phyloP scores from a whole-genome alignment of 1,140 invertebrate genomes.

The Apis laboriosa region DNA sequence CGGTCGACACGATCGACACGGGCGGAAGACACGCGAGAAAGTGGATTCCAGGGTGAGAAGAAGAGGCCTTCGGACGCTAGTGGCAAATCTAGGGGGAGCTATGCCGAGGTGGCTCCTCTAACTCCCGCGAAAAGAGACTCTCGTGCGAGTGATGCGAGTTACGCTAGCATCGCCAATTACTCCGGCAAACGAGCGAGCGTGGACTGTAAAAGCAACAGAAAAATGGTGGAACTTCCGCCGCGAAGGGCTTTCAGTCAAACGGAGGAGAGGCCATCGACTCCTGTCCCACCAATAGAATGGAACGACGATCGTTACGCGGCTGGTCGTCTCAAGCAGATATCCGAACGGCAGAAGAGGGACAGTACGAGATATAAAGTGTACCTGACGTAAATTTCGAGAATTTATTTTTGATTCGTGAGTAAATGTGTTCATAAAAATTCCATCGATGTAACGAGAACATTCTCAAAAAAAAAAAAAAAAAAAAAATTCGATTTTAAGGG shows the following conservation, averaged over 20 bases:
- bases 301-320: slow-evolving; percentile 50
- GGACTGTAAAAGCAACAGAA: slow-evolving; percentile 41
- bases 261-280: slow-evolving; percentile 63
- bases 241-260: slow-evolving; percentile 65
- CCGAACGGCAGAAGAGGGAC: slow-evolving; percentile 61
- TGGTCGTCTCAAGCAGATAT: slow-evolving; percentile 42
- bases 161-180: slow-evolving; percentile 43
- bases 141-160: slow-evolving; percentile 53
- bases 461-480: no score
- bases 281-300: slow-evolving; percentile 59
- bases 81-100: slow-evolving; percentile 43
- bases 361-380: slow-evolving; percentile 73
- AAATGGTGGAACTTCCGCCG: slow-evolving; percentile 49
- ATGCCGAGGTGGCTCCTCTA: slow-evolving; percentile 52
- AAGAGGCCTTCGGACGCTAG: slow-evolving; percentile 48
- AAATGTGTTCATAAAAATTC: neutral
- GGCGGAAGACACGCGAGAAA: neutral
- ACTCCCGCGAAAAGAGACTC: slow-evolving; percentile 52
- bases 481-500: neutral
- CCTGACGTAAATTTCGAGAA: slow-evolving; percentile 54
- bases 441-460: neutral
- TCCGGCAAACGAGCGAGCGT: slow-evolving; percentile 51
- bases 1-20: neutral
- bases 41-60: slow-evolving; percentile 9
- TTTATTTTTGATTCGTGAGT: neutral